Base-by-base conservation (phyloP, 2,888 invertebrate species). In the Andrena minutula region DNA sequence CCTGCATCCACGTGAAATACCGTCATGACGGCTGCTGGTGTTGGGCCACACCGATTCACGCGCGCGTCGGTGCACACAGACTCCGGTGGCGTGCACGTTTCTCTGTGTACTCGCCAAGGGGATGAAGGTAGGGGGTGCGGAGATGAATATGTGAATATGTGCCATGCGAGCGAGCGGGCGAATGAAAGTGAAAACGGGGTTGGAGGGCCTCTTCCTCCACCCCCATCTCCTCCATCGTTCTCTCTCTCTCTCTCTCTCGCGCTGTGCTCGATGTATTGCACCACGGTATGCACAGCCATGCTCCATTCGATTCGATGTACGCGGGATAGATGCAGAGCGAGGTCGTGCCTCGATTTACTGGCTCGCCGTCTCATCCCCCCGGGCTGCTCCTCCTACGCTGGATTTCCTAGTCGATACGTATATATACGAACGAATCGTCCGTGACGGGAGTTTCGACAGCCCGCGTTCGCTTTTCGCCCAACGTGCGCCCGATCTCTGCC, bases 131-230 rank as follows among this genome's bases (percentile, higher is more conserved):
- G 64, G 76, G 41, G 63, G 82, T 41, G 74, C 35, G 61, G 83
- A 89, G 88, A 87, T 89, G 91, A 90, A 92, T 91, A 91, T 89
- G 90, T 90, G 91, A 91, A 91, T 92, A 91, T 92, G 90, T 92
- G 91, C 90, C 91, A 91, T 86, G 88, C 84, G 86, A 89, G 90
- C 88, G 85, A 80, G 88, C 85, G 88, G 85, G 82, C 86, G 87
- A 91, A 91, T 88, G 92, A 92, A 92, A 92, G 92, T 88, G 92
- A 91, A 92, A 92, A 89, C 90, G 89, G 86, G 90, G 89, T 83
- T 89, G 89, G 87, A 89, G 89, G 87, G 89, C 88, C 84, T 86
- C 86, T 88, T 81, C 84, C 85, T 82, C 83, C 73, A 26, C 75
- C 73, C 75, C 81, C 70, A 51, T 51, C 76, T 49, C 78, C 71